Base-by-base conservation (phyloP, 1,140 invertebrate genomes). In the Cyphomyrmex costatus region DNA sequence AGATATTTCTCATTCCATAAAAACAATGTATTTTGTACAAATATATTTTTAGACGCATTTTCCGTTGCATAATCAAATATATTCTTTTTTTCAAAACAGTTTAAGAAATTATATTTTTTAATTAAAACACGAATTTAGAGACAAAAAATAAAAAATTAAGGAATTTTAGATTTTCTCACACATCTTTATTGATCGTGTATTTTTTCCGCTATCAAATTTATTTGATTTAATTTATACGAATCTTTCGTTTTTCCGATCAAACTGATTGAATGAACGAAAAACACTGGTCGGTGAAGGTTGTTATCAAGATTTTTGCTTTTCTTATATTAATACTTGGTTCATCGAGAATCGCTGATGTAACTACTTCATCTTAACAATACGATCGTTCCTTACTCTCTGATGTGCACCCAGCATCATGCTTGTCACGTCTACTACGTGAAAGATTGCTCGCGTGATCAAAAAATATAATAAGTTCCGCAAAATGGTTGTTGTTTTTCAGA, bases 321-420 rank as follows among this genome's bases (percentile, higher is more conserved):
- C 70, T 89, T 89, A 19, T 77, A 53, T 78, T 86, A 89, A 71
- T 89, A 77, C 71, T 71, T 65, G 58, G 71, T 89, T 86, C 56
- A 70, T 87, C 85, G 74, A 68, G 74, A 89, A 89, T 27, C 73
- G 85, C 88, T 79, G 88, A 90, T 85, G 86, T 77, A 82, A 90
- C 82, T 80, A 78, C 85, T 87, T 76, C 53, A 60, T 78, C 60
- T 90, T 87, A 87, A 87, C 79, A 66, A 86, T 83, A 84, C 79
- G 73, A 86, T 83, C 87, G 65, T 89, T 88, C 42, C 77, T 14
- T 56, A 61, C 71, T 90, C 16, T 53, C 30, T 73, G 3, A 71
- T 21, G 77, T 51, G 33, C 33, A 14, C 51, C 19, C 12, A 49
- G 27, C 60, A 46, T 82, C 36, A 86, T 88, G 78, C 87, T 36